Evolutionary conservation across 2,888 invertebrate species (phyloP), one percentile per base, ranked within the genome.

Genomic region (Podotricha telesiphe): DNA sequence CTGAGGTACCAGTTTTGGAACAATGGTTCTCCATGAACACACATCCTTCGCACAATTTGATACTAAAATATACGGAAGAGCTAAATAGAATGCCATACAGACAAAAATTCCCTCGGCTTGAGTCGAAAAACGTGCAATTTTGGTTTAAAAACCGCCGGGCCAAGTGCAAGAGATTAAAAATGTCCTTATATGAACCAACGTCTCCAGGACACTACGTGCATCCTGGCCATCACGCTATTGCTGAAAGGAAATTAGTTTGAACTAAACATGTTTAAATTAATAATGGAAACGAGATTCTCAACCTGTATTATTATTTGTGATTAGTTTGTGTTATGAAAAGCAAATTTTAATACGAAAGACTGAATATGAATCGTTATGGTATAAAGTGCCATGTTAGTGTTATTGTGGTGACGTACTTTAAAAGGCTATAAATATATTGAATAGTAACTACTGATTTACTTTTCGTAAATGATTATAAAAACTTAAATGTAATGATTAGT

Each of bases 101-200:
- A 82, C 99, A 99, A 91, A 99, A 99, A 89, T 99, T 99, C 88
- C 99, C 99, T 0, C 96, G 98, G n/a, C 94, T 99, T 73, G 99
- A 99, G 87, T 98, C 99, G 53, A 99, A 99, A 93, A 99, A 99
- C 86, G 99, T 99, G 76, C 99, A 99, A 90, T 98, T 99, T 87
- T 99, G 99, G 99, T 99, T 99, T 92, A 99, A 99, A 89, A 99
- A 99, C 86, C 96, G 99, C 53, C 95, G 99, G 69, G 99, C 99
- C 78, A 99, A 99, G 91, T 98, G 98, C 89, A 99, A 99, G 93
- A 95, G 99, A 71, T 94, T 99, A 82, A 97, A 98, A 89, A 97
- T 97, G 97, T 96, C 97, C 0, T 88, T 97, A 53, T 97, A 97
- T 82, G 97, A 97, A 82, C 95, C 94, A 51, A 94, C 95, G 65